phyloP scores from a whole-genome alignment of 2,113 vertebrate species.

The Narcine bancroftii region DNA sequence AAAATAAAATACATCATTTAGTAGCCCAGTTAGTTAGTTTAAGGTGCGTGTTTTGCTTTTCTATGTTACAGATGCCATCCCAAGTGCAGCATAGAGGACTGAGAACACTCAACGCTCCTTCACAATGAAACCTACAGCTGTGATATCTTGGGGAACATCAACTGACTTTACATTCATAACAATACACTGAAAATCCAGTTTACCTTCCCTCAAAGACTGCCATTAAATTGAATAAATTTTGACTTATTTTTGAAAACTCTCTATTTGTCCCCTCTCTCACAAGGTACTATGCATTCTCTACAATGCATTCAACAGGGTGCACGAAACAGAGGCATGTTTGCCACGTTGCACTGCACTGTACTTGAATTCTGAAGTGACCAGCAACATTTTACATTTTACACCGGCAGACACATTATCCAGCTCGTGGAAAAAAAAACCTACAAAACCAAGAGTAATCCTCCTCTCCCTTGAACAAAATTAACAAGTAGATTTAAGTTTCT shows the following conservation, averaged over 20 bases:
- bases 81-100: neutral
- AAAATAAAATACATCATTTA: neutral
- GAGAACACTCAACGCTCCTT: neutral
- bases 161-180: neutral
- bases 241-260: neutral
- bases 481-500: neutral
- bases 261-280: too few relatives aligned
- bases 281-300: neutral
- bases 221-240: neutral
- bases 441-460: neutral
- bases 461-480: neutral
- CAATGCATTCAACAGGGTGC: neutral
- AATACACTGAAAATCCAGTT: neutral
- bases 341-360: neutral
- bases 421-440: neutral
- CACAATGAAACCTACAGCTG: neutral
- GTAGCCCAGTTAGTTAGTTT: neutral
- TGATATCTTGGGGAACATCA: neutral
- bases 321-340: neutral
- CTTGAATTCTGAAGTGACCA: neutral
- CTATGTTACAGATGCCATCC: neutral
- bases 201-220: neutral
- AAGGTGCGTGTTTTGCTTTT: neutral
- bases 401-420: too few relatives aligned
- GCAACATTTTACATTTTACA: neutral